Evolutionary conservation across 2,113 vertebrate species (phyloP).

Genomic region (Alosa alosa): DNA sequence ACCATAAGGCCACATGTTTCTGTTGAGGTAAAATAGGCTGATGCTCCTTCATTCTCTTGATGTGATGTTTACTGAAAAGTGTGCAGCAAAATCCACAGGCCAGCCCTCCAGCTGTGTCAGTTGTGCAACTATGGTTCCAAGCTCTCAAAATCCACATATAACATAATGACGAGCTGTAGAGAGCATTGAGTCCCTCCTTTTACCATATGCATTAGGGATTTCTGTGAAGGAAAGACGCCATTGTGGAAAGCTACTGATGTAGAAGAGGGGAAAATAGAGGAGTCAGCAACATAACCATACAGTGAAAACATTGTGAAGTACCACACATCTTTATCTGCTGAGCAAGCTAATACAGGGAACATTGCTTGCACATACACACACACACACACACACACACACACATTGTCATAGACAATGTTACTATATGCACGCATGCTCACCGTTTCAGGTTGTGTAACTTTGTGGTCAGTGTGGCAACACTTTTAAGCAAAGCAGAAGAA

Average conservation of each 20-base stretch:
- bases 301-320: slow-evolving; percentile 10
- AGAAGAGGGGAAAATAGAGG: neutral
- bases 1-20: neutral
- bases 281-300: slow-evolving; percentile 29
- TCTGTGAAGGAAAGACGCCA: neutral
- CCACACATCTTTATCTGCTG: slow-evolving; percentile 32
- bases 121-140: neutral
- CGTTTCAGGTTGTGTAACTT: neutral
- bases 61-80: neutral
- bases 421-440: neutral
- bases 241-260: neutral
- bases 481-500: neutral
- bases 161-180: neutral
- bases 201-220: neutral
- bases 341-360: slow-evolving; percentile 36
- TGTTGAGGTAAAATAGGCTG: neutral
- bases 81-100: neutral
- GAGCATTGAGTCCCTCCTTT: neutral
- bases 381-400: neutral
- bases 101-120: neutral
- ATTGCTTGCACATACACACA: slow-evolving; percentile 11
- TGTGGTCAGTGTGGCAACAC: neutral
- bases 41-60: neutral
- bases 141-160: neutral
- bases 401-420: neutral